Evolutionary conservation across 2,797 vertebrate species (phyloP).

Genomic region (Gila robusta): DNA sequence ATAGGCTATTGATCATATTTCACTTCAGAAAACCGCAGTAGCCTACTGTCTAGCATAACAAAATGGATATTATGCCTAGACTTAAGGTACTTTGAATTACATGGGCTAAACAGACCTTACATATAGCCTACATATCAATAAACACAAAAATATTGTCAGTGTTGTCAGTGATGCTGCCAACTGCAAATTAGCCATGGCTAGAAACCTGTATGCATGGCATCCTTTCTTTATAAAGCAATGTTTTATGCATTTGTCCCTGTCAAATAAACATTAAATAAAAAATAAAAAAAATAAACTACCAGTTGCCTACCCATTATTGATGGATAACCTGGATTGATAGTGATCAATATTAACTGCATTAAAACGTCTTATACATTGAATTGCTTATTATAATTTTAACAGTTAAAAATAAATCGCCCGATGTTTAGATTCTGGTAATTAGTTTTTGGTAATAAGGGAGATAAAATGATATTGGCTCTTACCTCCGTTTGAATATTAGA

Average conservation of each 20-base stretch:
- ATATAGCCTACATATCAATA: too few relatives aligned
- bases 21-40: background rate
- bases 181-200: too few relatives aligned
- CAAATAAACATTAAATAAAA: too few relatives aligned
- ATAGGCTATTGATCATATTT: background rate
- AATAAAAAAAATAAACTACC: background rate
- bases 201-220: too few relatives aligned
- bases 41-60: too few relatives aligned
- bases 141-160: background rate
- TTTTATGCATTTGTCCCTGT: too few relatives aligned
- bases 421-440: background rate
- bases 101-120: background rate
- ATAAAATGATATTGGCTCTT: background rate
- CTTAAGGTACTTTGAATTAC: background rate
- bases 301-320: background rate
- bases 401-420: background rate
- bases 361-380: background rate
- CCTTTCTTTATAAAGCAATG: too few relatives aligned
- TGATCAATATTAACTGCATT: background rate
- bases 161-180: background rate
- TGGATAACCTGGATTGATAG: background rate
- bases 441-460: background rate
- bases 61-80: background rate
- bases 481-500: constrained; percentile 17
- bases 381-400: background rate